Conservation (phyloP, 2,113 vertebrate genomes). For the Callorhinus ursinus region DNA sequence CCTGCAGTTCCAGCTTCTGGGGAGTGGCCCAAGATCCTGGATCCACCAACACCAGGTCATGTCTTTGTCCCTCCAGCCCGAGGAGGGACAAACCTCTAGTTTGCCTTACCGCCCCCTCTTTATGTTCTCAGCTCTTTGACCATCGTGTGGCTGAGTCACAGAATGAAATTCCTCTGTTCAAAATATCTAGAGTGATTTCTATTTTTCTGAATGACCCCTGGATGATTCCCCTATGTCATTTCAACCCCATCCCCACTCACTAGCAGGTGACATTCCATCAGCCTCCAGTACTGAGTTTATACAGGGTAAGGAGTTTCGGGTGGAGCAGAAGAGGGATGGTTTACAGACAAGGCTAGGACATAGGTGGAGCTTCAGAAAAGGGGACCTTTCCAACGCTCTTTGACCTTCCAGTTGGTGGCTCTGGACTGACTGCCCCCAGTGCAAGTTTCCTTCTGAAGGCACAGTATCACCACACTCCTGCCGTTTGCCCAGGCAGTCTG, state of each 20-base stretch:
- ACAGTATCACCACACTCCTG: neutral
- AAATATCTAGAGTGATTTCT: neutral
- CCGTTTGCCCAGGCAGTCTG: neutral
- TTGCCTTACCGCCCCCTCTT: neutral
- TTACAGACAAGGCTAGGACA: neutral
- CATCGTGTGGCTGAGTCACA: neutral
- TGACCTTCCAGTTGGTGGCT: neutral
- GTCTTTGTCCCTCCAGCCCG: neutral
- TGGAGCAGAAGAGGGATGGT: neutral
- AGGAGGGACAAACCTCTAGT: neutral
- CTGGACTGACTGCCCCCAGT: neutral
- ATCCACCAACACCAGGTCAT: accelerated
- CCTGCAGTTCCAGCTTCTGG: neutral
- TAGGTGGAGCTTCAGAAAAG: neutral
- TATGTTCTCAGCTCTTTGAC: neutral
- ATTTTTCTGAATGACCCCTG: neutral
- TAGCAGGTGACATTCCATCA: neutral
- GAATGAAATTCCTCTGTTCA: neutral
- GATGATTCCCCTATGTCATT: neutral
- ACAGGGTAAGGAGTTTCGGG: neutral
- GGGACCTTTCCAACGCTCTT: neutral
- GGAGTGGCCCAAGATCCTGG: neutral
- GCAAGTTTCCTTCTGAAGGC: neutral
- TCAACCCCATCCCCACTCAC: neutral
- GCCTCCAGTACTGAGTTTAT: neutral